Percentiles rank a stretch among this genome's conserved stretches.
Evolutionary conservation across 2,888 invertebrate species (phyloP).

Genomic region (Eledone cirrhosa): DNA sequence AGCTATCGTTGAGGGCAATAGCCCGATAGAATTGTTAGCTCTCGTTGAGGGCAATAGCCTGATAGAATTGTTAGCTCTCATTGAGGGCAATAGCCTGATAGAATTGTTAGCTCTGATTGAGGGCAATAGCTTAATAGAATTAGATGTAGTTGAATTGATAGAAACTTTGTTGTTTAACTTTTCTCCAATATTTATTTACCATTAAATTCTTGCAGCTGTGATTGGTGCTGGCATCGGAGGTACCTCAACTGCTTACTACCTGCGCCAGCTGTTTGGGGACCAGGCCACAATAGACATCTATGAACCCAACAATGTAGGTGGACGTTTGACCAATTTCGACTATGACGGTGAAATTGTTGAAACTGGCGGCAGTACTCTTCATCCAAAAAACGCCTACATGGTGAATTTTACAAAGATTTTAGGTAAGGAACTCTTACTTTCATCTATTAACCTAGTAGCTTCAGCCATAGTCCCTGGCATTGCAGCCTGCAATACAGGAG

Average conservation of each 20-base stretch:
- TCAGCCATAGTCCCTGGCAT: too few relatives aligned
- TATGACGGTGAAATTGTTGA: slow-evolving; percentile 71
- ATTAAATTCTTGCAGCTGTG: slow-evolving; percentile 68
- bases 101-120: too few relatives aligned
- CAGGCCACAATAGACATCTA: slow-evolving; percentile 71
- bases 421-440: slow-evolving; percentile 64
- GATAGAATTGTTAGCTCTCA: too few relatives aligned
- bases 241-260: slow-evolving; percentile 71
- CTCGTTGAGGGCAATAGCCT: too few relatives aligned
- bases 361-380: slow-evolving; percentile 73
- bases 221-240: slow-evolving; percentile 75
- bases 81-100: too few relatives aligned
- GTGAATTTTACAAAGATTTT: slow-evolving; percentile 70
- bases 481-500: too few relatives aligned
- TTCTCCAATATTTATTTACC: background rate
- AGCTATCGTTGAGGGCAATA: too few relatives aligned
- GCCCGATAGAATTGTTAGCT: too few relatives aligned
- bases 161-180: background rate
- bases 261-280: slow-evolving; percentile 68
- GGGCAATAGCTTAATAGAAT: too few relatives aligned
- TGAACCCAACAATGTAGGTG: slow-evolving; percentile 71
- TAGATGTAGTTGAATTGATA: too few relatives aligned
- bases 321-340: slow-evolving; percentile 70
- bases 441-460: too few relatives aligned
- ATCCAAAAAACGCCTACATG: slow-evolving; percentile 73